Conservation (phyloP, 92 coral and sea anemone species). For the Phymanthus crucifer region DNA sequence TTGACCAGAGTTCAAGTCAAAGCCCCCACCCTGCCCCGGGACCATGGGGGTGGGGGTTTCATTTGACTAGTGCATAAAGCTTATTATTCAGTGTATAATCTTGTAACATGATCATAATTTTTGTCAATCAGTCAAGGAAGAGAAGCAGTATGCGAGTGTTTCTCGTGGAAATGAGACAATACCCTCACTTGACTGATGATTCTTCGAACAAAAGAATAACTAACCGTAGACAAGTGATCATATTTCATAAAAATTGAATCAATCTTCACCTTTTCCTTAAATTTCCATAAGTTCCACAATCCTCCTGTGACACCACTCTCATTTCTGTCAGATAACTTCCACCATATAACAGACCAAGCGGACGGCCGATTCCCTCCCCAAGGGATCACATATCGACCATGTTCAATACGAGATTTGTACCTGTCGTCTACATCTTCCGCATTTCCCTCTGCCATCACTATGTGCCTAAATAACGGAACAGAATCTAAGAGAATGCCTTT, state of each 20-base stretch:
- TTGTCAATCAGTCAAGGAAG: too few relatives aligned
- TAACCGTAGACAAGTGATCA: background rate
- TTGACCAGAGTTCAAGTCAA: too few relatives aligned
- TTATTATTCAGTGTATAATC: too few relatives aligned
- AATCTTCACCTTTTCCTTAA: slow-evolving; percentile 49
- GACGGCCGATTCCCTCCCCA: slow-evolving; percentile 60
- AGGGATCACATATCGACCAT: slow-evolving; percentile 68
- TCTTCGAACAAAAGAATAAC: background rate
- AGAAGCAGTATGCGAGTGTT: too few relatives aligned
- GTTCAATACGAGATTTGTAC: slow-evolving; percentile 25
- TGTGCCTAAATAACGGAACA: background rate
- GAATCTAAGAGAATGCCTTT: background rate
- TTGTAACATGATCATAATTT: too few relatives aligned
- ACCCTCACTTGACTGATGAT: background rate
- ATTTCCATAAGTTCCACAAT: slow-evolving; percentile 53
- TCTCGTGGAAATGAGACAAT: too few relatives aligned
- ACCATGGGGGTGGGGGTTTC: too few relatives aligned
- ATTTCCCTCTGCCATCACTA: slow-evolving; percentile 38
- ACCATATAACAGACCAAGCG: slow-evolving; percentile 22
- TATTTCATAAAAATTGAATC: too few relatives aligned
- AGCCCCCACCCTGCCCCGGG: too few relatives aligned
- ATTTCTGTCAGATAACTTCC: slow-evolving; percentile 44
- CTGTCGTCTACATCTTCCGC: slow-evolving; percentile 1
- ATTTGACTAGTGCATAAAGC: too few relatives aligned
- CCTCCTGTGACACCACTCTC: slow-evolving; percentile 59